These are phyloP conservation scores for Fregata magnificens DNA, from an alignment of 2,113 vertebrate genomes.

Conservation along the genomic window DNA sequence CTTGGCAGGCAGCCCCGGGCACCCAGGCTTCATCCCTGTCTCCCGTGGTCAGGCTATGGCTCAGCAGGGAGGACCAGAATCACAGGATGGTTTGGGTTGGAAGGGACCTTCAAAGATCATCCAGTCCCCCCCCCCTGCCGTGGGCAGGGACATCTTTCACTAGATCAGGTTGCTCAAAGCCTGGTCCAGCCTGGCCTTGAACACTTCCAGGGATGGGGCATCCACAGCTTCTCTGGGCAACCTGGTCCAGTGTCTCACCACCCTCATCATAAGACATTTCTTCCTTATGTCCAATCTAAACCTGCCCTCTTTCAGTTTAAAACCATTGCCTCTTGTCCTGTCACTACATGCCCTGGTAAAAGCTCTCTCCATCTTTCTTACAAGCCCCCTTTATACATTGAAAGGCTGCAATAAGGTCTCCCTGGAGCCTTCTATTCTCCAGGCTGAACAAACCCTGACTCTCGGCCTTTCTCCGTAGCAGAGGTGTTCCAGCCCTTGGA, in stretches of 20 bases:
- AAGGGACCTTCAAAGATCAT: neutral
- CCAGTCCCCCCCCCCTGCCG: accelerated
- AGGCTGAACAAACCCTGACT: neutral
- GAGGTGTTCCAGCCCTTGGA: neutral
- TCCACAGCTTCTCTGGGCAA: neutral
- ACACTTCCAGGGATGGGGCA: neutral
- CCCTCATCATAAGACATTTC: neutral
- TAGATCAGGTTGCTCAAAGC: neutral
- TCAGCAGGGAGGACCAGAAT: neutral
- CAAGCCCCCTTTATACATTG: neutral
- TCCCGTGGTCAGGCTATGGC: accelerated
- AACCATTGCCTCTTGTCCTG: neutral
- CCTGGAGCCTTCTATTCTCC: neutral
- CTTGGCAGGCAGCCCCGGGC: accelerated
- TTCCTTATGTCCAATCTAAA: neutral
- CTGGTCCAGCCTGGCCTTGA: neutral
- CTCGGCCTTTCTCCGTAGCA: neutral
- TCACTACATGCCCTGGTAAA: neutral
- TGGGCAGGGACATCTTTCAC: neutral
- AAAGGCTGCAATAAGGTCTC: neutral
- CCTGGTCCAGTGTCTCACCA: neutral
- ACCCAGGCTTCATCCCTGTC: neutral
- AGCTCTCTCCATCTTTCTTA: neutral
- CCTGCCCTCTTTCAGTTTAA: neutral
- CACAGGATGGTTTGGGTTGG: neutral